These are phyloP conservation scores for Eristalis arbustorum DNA, from an alignment of 2,888 invertebrate genomes.

Conservation along the genomic window DNA sequence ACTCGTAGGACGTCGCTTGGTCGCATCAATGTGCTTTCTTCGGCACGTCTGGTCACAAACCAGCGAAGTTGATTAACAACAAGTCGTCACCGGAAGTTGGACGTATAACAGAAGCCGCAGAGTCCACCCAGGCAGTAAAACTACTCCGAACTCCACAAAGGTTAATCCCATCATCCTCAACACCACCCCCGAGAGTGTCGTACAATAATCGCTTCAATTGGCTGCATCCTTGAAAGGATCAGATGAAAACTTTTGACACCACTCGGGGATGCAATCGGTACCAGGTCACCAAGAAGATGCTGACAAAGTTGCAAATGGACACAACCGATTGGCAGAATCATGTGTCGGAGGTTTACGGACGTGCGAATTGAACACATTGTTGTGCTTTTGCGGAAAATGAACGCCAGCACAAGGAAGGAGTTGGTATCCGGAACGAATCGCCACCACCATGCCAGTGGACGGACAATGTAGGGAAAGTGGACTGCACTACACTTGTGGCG, in stretches of 20 bases:
- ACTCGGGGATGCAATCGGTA: neutral
- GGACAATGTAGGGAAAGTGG: neutral
- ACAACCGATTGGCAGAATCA: neutral
- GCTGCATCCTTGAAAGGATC: neutral
- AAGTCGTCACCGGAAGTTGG: no score
- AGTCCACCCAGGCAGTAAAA: no score
- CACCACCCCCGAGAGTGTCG: neutral
- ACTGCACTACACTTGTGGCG: neutral
- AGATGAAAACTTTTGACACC: neutral
- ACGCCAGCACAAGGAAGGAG: neutral
- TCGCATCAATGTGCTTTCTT: no score
- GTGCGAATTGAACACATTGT: neutral
- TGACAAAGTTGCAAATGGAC: neutral
- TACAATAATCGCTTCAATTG: neutral
- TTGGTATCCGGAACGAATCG: neutral
- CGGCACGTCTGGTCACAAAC: no score
- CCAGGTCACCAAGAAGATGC: neutral
- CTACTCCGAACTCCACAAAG: no score
- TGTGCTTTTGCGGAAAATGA: neutral
- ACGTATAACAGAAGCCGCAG: no score
- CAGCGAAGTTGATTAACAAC: no score
- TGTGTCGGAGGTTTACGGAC: neutral
- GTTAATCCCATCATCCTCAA: no score
- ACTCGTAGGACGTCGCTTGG: no score
- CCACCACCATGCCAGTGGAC: neutral